phyloP scores from a whole-genome alignment of 2,113 vertebrate genomes.

The Pelmatolapia mariae region DNA sequence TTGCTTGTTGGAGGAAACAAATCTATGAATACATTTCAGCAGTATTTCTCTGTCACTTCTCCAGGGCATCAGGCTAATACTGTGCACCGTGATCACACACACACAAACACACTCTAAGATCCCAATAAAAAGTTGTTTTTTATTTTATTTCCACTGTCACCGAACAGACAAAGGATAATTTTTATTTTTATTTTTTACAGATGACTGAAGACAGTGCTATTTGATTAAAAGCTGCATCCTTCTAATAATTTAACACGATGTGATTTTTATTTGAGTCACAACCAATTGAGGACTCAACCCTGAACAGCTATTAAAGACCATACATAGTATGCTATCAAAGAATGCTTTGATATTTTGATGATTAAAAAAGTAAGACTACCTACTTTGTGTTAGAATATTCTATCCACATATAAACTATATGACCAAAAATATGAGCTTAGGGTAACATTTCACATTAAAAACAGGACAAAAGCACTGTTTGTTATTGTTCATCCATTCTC shows the following conservation, averaged over 20 bases:
- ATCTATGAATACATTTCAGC: constrained; percentile 75
- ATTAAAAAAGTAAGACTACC: background rate
- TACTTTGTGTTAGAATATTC: background rate
- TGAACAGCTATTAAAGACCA: background rate
- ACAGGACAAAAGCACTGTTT: background rate
- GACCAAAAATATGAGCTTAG: background rate
- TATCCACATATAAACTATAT: background rate
- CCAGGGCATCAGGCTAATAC: constrained; percentile 48
- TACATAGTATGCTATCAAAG: background rate
- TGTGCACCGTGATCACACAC: background rate
- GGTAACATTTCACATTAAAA: background rate
- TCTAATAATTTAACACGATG: background rate
- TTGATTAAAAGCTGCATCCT: background rate
- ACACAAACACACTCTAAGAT: background rate
- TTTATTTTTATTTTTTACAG: background rate
- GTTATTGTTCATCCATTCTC: background rate
- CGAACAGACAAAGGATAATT: background rate
- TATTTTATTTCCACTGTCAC: background rate
- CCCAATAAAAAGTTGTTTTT: background rate
- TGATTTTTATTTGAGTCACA: background rate
- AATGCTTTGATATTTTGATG: constrained; percentile 20
- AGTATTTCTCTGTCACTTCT: constrained; percentile 65
- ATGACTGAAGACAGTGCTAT: background rate
- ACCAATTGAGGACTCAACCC: background rate
- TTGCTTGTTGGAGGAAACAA: background rate